Base-by-base conservation (phyloP, 2,888 invertebrate species). In the Eurois occulta region DNA sequence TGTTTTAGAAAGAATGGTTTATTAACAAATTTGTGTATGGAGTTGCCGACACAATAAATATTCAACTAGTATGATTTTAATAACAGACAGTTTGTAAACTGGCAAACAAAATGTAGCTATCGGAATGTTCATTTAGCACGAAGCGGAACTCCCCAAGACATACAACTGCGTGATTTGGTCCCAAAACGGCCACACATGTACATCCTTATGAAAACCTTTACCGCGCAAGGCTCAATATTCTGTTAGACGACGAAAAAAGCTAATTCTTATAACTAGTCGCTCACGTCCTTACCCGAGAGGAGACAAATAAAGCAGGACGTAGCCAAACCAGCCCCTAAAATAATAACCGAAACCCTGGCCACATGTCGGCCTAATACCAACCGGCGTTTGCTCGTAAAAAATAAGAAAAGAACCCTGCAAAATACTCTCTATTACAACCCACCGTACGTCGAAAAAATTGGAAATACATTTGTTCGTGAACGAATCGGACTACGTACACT, bases 321-420 rank as follows among this genome's bases (percentile, higher is more conserved):
- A 88, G 90, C 90, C 88, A 90, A 91, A 91, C 91, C 92, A 90
- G 87, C 89, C 88, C 90, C 87, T 92, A 91, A 95, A 95, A 95
- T 95, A 95, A 95, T 95, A 96, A 94, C 93, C 92, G 91, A 90
- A 69, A 90, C 92, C 93, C 87, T 89, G 92, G 93, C 94, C 95
- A 95, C 94, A 95, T 95, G 95, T 92, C 94, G 95, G 89, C 92
- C 91, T 94, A 95, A 95, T 95, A 95, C 94, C 93, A 91, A 88
- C 92, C 92, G 93, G 91, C 88, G 89, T 88, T 88, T 80, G 92
- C 92, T 95, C 95, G 94, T 96, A 95, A 96, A 95, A 95, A 95
- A 95, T 94, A 93, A 93, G 94, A 93, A 94, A 93, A 94, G 93
- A 93, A 93, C 92, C 91, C 92, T 93, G 94, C 94, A 94, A 96